Conservation (phyloP, 2,797 vertebrate species). For the Enteromius unitaeniatus region DNA sequence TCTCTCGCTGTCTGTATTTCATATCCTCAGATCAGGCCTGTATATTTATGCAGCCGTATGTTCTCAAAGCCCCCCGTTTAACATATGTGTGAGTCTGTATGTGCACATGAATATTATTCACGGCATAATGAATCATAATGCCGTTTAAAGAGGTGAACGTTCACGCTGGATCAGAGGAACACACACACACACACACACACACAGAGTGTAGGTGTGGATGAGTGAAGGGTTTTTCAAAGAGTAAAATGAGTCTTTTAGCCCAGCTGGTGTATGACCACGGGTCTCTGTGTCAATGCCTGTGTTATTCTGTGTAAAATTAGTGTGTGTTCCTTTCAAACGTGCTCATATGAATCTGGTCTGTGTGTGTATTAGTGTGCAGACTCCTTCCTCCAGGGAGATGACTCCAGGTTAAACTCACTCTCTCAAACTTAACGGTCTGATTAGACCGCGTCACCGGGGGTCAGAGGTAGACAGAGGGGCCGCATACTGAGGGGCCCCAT, state of each 20-base stretch:
- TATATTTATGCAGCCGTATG: constrained; percentile 58
- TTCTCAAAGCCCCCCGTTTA: constrained; percentile 51
- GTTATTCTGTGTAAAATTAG: constrained; percentile 44
- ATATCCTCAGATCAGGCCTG: constrained; percentile 28
- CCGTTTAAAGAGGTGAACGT: constrained; percentile 71
- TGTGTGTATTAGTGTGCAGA: constrained; percentile 61
- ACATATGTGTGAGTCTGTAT: constrained; percentile 33
- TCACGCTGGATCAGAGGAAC: constrained; percentile 66
- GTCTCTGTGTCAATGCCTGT: constrained; percentile 51
- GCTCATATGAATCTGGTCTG: constrained; percentile 35
- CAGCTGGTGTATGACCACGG: constrained; percentile 61
- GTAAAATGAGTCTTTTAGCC: constrained; percentile 57
- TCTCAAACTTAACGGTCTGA: constrained; percentile 70
- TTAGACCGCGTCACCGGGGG: constrained; percentile 49
- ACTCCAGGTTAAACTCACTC: constrained; percentile 70
- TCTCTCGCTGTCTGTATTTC: constrained; percentile 33
- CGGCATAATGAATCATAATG: constrained; percentile 75
- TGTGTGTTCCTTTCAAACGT: constrained; percentile 38
- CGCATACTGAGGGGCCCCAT: constrained; percentile 22
- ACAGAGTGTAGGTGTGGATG: constrained; percentile 65
- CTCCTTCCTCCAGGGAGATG: constrained; percentile 52
- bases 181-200: constrained; percentile 49
- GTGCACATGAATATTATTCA: constrained; percentile 71
- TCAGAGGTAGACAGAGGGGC: constrained; percentile 45
- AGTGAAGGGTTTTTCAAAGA: constrained; percentile 40